These are phyloP conservation scores for Ciconia stormi DNA, from an alignment of 2,113 vertebrate genomes.

Conservation along the genomic window DNA sequence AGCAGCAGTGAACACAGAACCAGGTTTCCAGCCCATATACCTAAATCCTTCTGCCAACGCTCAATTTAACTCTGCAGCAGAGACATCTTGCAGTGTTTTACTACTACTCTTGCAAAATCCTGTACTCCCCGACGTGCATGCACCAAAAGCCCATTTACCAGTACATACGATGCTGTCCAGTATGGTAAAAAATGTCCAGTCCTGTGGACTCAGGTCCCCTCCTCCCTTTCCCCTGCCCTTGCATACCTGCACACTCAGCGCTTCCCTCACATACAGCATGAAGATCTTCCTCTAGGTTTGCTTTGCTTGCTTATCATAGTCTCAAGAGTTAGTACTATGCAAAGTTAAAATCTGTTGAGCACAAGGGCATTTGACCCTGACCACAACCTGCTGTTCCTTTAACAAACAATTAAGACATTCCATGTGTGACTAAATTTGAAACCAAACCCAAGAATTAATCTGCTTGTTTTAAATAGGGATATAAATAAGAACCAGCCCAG, in stretches of 20 bases:
- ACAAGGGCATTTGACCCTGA: slow-evolving; percentile 65
- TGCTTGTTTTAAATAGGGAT: slow-evolving; percentile 49
- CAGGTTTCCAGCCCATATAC: not conserved
- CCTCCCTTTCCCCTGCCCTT: not conserved
- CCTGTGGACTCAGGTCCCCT: not conserved
- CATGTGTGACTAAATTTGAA: slow-evolving; percentile 56
- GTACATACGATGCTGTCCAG: not conserved
- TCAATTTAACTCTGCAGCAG: not conserved
- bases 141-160: not conserved
- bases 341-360: slow-evolving; percentile 64
- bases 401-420: slow-evolving; percentile 69
- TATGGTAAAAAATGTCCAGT: not conserved
- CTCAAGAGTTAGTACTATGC: slow-evolving; percentile 25
- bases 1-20: not conserved
- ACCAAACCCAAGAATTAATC: slow-evolving; percentile 54
- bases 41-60: not conserved
- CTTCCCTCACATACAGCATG: not conserved
- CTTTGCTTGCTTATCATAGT: slow-evolving; percentile 50
- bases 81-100: not conserved
- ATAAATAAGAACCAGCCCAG: slow-evolving; percentile 48
- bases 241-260: slow-evolving; percentile 29
- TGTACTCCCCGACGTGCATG: fast-evolving
- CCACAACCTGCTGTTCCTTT: slow-evolving; percentile 62
- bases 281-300: slow-evolving; percentile 20
- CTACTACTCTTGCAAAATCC: not conserved